Base-by-base conservation (phyloP, 2,888 invertebrate species). In the Autographa gamma region DNA sequence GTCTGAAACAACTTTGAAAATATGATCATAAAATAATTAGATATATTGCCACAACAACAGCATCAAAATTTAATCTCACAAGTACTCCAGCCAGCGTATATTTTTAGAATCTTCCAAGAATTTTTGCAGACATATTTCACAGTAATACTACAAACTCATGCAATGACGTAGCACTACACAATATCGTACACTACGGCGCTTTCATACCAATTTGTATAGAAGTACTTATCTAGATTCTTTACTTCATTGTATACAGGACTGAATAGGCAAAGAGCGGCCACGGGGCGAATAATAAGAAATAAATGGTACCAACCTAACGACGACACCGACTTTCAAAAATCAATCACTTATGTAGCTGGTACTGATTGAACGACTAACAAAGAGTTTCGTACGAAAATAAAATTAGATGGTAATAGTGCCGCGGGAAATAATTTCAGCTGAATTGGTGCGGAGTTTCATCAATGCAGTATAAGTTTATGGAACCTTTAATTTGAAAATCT, bases 291-390 rank as follows among this genome's bases (percentile, higher is more conserved):
- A 83, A 88, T 86, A 90, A 88, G 87, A 88, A 83, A 86, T 85
- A 88, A 90, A 91, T 93, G 93, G 95, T 95, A 89, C 94, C 95
- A 93, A 86, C 85, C 79, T 79, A 79, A 85, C 74, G 77, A 79
- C 86, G 93, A 95, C 86, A 92, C 95, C 90, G 87, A 86, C 88
- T 92, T 91, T 89, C 89, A 91, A 93, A 92, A 93, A 94, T 94
- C 93, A 95, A 95, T 95, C 95, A 94, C 92, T 92, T 89, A 91
- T 91, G 90, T 91, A 89, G 91, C 90, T 94, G 95, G 94, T 87
- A 95, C 95, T 93, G 91, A 95, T 95, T 94, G 95, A 93, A 95
- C 95, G 90, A 74, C 80, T 70, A 73, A 91, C 89, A 91, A 92
- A 85, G 84, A 75, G 60, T 43, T 34, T 34, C 60, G 67, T 60